Base-by-base conservation (phyloP, 2,888 invertebrate genomes). In the Caenorhabditis sp. region DNA sequence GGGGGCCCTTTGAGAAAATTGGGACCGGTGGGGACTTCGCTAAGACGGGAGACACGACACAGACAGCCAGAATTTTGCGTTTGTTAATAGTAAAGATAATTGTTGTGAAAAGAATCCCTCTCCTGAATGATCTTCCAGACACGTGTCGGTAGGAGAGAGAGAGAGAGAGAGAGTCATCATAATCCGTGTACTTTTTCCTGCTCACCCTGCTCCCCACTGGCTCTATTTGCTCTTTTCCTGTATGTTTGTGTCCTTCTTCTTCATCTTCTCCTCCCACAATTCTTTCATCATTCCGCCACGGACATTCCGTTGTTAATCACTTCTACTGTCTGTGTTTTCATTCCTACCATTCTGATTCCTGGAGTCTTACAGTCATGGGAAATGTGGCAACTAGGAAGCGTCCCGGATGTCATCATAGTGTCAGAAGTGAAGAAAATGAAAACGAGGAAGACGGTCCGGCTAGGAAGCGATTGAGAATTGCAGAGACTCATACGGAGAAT, bases 331-430 rank as follows among this genome's bases (percentile, higher is more conserved):
- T 63, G 49, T 47, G 26, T 51, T 73, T 64, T 44, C 44, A 51
- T 51, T 47, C 22, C 44, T 16, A 41, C 31, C 7, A 10, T 10
- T 12, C 12, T 38, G 12, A 41, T 63, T 63, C 6, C 44, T 12
- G 44, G 19, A 19, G 49, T 49, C 49, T 49, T 49, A n/a, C 22
- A 19, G 19, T 47, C 0, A 83, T 83, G 83, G 83, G 83, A 2
- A 83, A 83, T 35, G 83, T 83, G 74, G 61, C 79, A 16, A 83
- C 83, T 0, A 24, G 83, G 24, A 83, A 83, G 41, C 69, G 83
- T 35, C 76, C 64, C n/a, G 70, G 79, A 51, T 19, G 38, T 28
- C 59, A 82, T 38, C 51, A 68, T 54, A 54, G 19, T n/a, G 47
- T 16, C 28, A 26, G 44, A 64, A 41, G 49, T 51, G 75, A 58